These are phyloP conservation scores for Scytalopus superciliaris DNA, from an alignment of 2,113 vertebrate genomes.

Conservation along the genomic window DNA sequence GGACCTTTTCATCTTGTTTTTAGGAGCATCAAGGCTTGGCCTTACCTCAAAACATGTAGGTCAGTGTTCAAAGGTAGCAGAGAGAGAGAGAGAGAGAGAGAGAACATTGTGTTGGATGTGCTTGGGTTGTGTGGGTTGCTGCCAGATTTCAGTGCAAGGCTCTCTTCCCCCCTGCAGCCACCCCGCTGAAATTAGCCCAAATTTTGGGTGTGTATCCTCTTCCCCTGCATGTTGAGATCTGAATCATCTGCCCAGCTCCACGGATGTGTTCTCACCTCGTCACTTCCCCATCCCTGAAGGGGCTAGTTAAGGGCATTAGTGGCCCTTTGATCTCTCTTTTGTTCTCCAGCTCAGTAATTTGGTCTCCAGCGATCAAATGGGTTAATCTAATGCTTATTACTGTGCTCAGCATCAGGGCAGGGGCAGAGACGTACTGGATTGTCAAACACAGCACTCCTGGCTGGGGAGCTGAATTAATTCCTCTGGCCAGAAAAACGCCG, in stretches of 20 bases:
- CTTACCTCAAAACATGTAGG: not conserved
- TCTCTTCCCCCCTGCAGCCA: not conserved
- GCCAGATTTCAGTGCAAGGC: not conserved
- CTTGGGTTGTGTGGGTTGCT: not conserved
- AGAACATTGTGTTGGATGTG: not conserved
- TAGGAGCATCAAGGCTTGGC: not conserved
- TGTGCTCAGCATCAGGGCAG: not conserved
- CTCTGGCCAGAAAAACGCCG: not conserved
- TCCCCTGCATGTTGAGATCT: constrained; percentile 29
- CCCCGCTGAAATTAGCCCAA: not conserved
- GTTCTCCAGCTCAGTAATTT: not conserved
- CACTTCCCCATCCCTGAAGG: constrained; percentile 28
- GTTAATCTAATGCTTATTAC: not conserved
- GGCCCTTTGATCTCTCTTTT: constrained; percentile 39
- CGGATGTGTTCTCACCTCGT: not conserved
- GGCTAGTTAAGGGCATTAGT: constrained; percentile 19
- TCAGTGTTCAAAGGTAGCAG: not conserved
- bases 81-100: not conserved
- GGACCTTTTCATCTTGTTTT: constrained; percentile 1
- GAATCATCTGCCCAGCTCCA: constrained; percentile 26
- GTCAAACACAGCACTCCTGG: not conserved
- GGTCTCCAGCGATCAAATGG: not conserved
- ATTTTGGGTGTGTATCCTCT: constrained; percentile 26
- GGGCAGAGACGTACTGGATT: not conserved
- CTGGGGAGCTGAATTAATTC: not conserved